A percentile compares a stretch with the other conserved stretches of the same genome.
Conservation (phyloP, 2,797 vertebrate species). For the Prunella strophiata region DNA sequence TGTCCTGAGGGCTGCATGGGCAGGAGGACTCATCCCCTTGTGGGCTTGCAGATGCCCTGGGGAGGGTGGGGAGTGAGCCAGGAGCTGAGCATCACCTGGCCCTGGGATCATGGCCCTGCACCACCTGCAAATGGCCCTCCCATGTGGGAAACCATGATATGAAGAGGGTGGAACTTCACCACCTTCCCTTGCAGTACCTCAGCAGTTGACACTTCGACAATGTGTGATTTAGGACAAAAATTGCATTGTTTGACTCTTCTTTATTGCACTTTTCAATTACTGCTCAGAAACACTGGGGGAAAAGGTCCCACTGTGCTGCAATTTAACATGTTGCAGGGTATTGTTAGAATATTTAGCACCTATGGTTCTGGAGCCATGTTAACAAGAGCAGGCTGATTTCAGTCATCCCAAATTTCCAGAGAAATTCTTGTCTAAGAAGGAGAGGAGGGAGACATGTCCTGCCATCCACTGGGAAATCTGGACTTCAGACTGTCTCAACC, state of each 20-base stretch:
- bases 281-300: not conserved
- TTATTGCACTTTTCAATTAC: constrained; percentile 30
- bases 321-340: constrained; percentile 14
- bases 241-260: not conserved
- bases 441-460: not conserved
- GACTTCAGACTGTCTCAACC: not conserved
- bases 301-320: not conserved
- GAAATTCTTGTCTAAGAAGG: not conserved
- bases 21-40: not conserved
- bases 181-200: not conserved
- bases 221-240: constrained; percentile 24
- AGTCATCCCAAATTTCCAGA: not conserved
- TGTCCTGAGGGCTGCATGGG: not conserved
- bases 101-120: not conserved
- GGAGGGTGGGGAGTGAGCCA: too few species aligned
- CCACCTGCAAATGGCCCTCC: not conserved
- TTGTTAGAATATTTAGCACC: constrained; percentile 29
- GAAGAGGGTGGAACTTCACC: not conserved
- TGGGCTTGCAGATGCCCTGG: not conserved
- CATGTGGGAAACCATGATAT: not conserved
- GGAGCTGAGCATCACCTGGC: not conserved
- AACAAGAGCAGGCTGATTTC: not conserved
- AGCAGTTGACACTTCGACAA: not conserved
- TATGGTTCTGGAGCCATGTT: not conserved
- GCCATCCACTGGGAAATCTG: not conserved